Evolutionary conservation across 2,113 vertebrate genomes (phyloP), one percentile per base, ranked within the genome.

Genomic region (Centropus bengalensis): DNA sequence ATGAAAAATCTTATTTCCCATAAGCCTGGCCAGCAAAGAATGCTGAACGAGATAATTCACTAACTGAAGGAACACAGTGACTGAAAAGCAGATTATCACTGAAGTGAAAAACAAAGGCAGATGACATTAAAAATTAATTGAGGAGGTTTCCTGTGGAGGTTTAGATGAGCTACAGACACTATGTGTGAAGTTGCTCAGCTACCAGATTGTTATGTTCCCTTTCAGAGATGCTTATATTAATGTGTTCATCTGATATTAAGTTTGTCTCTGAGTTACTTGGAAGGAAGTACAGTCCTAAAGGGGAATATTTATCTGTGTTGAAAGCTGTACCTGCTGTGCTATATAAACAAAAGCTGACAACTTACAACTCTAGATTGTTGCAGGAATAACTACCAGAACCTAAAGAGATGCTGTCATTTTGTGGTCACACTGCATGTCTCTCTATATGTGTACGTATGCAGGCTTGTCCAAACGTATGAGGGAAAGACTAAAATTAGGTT

Each of bases 51-150:
- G 95, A 94, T 96, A 95, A 95, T 75, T 96, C 81, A 86, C 74
- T 74, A 92, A 92, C 84, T 71, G 73, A 96, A 93, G 69, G 75
- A 96, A 59, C 27, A 45, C 49, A 93, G 28, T 82, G 95, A 69
- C 59, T 82, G 92, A 82, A 97, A 92, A 86, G 71, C 66, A 93
- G 93, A 97, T 97, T 97, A 96, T 92, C 97, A 97, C 87, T 97
- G 96, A 97, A 97, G 89, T 97, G 97, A 96, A 95, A 97, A 97
- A 96, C 93, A 96, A 95, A 97, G 91, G 97, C 97, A 98, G 91
- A 91, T 97, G 76, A 94, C 79, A 97, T 98, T 96, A 98, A 98
- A 98, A 98, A 98, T 98, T 97, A 98, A 98, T 96, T 93, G 91
- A 95, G 82, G 91, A 89, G 71, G 70, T 91, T 97, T 96, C 96